phyloP scores from a whole-genome alignment of 2,797 vertebrate genomes.

The Lepilemur ruficaudatus region DNA sequence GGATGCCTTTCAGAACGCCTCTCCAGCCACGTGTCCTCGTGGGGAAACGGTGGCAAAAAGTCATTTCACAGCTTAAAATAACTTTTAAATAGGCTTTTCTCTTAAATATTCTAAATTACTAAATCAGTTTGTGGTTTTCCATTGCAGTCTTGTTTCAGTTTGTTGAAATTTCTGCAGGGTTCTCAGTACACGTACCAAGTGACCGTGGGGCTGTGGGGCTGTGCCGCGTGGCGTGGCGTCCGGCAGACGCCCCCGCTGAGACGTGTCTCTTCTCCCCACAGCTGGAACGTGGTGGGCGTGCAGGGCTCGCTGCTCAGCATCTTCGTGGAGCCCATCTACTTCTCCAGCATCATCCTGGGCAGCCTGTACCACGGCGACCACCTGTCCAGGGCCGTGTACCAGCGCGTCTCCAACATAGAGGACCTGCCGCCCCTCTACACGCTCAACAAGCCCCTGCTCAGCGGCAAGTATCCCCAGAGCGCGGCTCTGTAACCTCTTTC shows the following conservation, averaged over 20 bases:
- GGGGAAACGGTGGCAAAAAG: neutral
- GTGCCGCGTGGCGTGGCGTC: rapidly evolving
- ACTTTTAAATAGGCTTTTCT: neutral
- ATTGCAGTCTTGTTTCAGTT: rapidly evolving
- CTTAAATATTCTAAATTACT: neutral
- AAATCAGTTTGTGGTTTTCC: rapidly evolving
- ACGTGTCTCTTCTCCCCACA: constrained; percentile 80
- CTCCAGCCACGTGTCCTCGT: neutral
- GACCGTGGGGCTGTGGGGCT: rapidly evolving
- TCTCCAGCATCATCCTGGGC: constrained; percentile 98
- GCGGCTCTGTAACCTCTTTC: neutral
- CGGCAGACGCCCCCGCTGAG: too few relatives aligned
- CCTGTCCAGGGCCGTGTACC: constrained; percentile 97
- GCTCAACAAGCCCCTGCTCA: constrained; percentile 96
- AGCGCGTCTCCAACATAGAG: constrained; percentile 95
- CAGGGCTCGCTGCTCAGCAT: constrained; percentile 97
- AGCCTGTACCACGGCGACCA: constrained; percentile 98
- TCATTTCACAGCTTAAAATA: neutral
- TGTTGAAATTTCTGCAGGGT: neutral
- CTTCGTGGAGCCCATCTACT: constrained; percentile 96
- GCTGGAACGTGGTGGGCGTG: constrained; percentile 97
- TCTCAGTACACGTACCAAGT: too few relatives aligned
- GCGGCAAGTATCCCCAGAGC: constrained; percentile 86
- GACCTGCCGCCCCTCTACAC: constrained; percentile 93
- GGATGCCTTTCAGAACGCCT: neutral